Percentiles rank a stretch among this genome's conserved stretches.
Evolutionary conservation across 1,140 invertebrate species (phyloP).

Genomic region (Antheraea pernyi): DNA sequence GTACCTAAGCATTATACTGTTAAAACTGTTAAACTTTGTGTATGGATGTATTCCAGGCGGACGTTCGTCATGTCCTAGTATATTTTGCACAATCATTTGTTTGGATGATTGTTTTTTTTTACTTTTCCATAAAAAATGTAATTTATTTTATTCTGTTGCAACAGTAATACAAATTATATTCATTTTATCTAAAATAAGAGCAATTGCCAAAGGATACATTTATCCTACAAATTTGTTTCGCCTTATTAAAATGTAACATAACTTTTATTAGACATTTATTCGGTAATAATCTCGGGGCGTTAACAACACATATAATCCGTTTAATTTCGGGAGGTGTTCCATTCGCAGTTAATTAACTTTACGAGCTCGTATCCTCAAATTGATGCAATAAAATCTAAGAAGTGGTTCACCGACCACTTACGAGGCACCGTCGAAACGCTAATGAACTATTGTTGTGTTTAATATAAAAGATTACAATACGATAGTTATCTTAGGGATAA

Average conservation of each 20-base stretch:
- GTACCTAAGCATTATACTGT: too few relatives aligned
- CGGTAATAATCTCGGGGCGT: constrained; percentile 25
- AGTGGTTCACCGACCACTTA: constrained; percentile 12
- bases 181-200: too few relatives aligned
- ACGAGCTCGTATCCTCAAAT: constrained; percentile 46
- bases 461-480: too few relatives aligned
- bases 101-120: too few relatives aligned
- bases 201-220: background rate
- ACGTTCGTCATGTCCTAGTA: too few relatives aligned
- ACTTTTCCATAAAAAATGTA: too few relatives aligned
- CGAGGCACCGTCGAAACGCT: background rate
- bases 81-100: too few relatives aligned
- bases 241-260: constrained; percentile 23
- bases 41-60: too few relatives aligned
- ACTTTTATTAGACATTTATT: constrained; percentile 42
- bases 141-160: too few relatives aligned
- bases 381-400: constrained; percentile 50
- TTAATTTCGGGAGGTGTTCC: constrained; percentile 50
- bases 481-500: too few relatives aligned
- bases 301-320: constrained; percentile 42
- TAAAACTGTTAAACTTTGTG: too few relatives aligned
- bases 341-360: constrained; percentile 64
- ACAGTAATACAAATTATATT: too few relatives aligned
- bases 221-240: background rate
- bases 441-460: background rate